These are phyloP conservation scores for Erythrocercus mccallii DNA, from an alignment of 2,113 vertebrate genomes.

Conservation along the genomic window DNA sequence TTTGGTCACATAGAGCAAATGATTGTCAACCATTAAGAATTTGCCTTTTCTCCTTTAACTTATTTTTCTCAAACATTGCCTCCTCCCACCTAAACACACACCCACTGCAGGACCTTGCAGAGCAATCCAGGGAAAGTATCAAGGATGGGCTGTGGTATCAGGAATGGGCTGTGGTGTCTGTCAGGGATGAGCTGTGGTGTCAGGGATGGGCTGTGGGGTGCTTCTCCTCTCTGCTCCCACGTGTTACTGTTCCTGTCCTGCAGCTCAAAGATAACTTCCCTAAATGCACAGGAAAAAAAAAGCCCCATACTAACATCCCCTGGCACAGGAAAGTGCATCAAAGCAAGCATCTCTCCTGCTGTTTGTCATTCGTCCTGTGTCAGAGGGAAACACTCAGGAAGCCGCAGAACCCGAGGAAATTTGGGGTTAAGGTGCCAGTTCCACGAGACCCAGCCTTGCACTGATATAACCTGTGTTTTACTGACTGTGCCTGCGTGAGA, in stretches of 20 bases:
- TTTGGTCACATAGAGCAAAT: background rate
- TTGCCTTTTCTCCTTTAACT: background rate
- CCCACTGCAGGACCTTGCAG: background rate
- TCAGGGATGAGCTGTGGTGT: background rate
- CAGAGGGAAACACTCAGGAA: background rate
- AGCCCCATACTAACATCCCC: background rate
- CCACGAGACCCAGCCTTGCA: background rate
- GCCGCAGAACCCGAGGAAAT: background rate
- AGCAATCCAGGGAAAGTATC: background rate
- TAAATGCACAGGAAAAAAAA: background rate
- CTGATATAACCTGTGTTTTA: background rate
- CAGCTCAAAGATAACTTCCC: background rate
- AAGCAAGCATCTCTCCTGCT: background rate
- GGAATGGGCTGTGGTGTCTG: background rate
- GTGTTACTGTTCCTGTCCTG: fast-evolving
- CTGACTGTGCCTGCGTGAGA: fast-evolving
- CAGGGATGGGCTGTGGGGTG: background rate
- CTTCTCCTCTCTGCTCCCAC: background rate
- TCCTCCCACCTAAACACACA: background rate
- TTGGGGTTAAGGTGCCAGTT: background rate
- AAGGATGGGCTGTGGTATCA: background rate
- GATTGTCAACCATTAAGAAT: background rate
- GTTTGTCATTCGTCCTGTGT: background rate
- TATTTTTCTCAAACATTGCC: background rate
- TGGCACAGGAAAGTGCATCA: background rate